These are phyloP conservation scores for Vandiemenella viatica DNA, from an alignment of 2,888 invertebrate genomes.

Conservation along the genomic window DNA sequence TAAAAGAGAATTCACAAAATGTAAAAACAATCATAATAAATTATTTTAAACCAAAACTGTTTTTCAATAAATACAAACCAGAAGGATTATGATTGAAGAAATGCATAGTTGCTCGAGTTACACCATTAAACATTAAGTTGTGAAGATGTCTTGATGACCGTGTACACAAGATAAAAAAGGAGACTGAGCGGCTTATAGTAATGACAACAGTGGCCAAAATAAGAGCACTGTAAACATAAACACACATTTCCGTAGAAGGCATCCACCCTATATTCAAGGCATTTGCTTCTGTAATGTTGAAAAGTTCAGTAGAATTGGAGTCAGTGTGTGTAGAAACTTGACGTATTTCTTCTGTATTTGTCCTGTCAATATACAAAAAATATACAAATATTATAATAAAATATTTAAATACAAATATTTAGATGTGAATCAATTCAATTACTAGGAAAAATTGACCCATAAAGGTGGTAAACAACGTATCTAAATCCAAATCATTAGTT, in stretches of 20 bases:
- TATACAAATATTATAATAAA: too few species aligned
- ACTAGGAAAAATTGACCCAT: too few species aligned
- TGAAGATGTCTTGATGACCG: constrained; percentile 5
- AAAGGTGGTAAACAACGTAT: too few species aligned
- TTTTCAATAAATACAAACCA: constrained; percentile 3
- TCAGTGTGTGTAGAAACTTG: neutral
- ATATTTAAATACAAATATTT: too few species aligned
- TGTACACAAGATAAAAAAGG: constrained; percentile 2
- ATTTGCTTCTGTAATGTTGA: neutral
- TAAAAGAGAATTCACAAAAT: too few species aligned
- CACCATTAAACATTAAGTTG: constrained; percentile 1
- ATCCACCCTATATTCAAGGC: too few species aligned
- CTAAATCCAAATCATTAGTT: too few species aligned
- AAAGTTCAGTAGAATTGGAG: neutral
- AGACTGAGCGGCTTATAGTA: neutral
- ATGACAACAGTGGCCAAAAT: neutral
- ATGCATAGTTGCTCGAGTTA: constrained; percentile 2
- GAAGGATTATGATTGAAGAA: constrained; percentile 10
- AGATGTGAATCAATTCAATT: too few species aligned
- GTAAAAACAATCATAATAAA: too few species aligned
- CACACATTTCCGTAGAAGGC: neutral
- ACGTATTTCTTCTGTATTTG: neutral
- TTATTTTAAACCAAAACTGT: too few species aligned
- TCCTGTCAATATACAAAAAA: too few species aligned
- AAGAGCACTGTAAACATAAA: neutral